Percentiles rank a stretch among this genome's conserved stretches.
Evolutionary conservation across 2,797 vertebrate species (phyloP).

Genomic region (Cryptoblepharus egeriae): DNA sequence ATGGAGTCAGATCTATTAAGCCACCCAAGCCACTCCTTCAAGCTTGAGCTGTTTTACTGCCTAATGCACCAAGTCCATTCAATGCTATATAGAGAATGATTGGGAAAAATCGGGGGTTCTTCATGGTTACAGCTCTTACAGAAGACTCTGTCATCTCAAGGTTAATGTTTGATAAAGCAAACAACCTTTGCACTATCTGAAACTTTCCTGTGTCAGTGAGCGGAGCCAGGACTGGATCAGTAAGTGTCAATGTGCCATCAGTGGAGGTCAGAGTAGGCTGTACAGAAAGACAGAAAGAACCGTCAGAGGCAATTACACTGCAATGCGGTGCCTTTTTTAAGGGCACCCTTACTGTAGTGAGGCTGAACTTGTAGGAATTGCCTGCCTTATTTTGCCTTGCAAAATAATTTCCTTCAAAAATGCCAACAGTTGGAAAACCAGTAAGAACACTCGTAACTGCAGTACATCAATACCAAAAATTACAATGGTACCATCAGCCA

Average conservation of each 20-base stretch:
- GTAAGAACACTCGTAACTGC: background rate
- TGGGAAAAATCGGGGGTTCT: conserved; percentile 68
- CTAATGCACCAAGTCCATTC: conserved; percentile 77
- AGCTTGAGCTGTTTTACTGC: conserved; percentile 26
- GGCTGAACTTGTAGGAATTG: too few species aligned
- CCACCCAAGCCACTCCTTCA: conserved; percentile 8
- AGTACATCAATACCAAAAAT: background rate
- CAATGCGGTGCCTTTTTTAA: background rate
- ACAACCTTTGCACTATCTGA: conserved; percentile 75
- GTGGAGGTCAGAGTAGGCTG: conserved; percentile 80
- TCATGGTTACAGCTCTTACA: conserved; percentile 70
- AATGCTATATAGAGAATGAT: conserved; percentile 85
- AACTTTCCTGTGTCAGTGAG: conserved; percentile 76
- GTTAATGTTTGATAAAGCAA: conserved; percentile 77
- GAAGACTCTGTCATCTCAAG: conserved; percentile 77
- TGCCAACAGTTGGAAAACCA: background rate
- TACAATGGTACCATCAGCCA: background rate
- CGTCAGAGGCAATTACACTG: conserved; percentile 28
- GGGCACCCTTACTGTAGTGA: background rate
- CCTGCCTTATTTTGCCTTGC: too few species aligned
- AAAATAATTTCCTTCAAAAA: background rate
- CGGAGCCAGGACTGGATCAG: conserved; percentile 63
- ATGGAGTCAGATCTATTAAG: conserved; percentile 14
- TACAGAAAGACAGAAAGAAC: conserved; percentile 40
- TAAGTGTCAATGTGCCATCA: conserved; percentile 67